Percentiles rank a stretch among this genome's conserved stretches.
phyloP scores from a whole-genome alignment of 1,140 invertebrate genomes.

The Calosoma granatense region DNA sequence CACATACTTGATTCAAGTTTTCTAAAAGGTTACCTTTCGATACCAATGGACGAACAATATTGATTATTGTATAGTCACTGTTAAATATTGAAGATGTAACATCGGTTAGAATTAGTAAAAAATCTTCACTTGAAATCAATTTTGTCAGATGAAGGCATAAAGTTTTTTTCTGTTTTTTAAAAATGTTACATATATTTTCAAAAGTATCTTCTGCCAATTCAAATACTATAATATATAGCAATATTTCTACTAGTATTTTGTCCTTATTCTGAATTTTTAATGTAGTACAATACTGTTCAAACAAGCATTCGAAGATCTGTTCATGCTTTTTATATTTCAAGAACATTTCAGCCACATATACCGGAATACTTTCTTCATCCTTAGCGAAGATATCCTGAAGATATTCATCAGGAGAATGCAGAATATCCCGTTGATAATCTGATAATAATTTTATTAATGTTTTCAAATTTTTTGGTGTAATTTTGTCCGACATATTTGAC shows the following conservation, averaged over 20 bases:
- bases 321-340: slow-evolving; percentile 12
- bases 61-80: slow-evolving; percentile 37
- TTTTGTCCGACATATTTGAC: background rate
- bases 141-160: slow-evolving; percentile 30
- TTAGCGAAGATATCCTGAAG: background rate
- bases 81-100: slow-evolving; percentile 29
- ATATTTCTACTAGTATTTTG: slow-evolving; percentile 11
- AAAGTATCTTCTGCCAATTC: slow-evolving; percentile 16
- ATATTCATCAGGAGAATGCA: background rate
- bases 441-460: background rate
- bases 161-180: slow-evolving; percentile 34
- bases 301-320: slow-evolving; percentile 14
- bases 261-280: slow-evolving; percentile 23
- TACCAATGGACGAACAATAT: slow-evolving; percentile 36
- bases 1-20: background rate
- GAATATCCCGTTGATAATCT: background rate
- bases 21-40: slow-evolving; percentile 26
- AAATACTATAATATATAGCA: slow-evolving; percentile 23
- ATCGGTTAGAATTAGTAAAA: slow-evolving; percentile 19
- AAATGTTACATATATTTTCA: slow-evolving; percentile 29
- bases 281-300: slow-evolving; percentile 12
- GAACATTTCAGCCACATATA: background rate
- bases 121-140: slow-evolving; percentile 27
- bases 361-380: background rate
- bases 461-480: background rate